A percentile compares a stretch with the other conserved stretches of the same genome.
These are phyloP conservation scores for Varanus komodoensis DNA, from an alignment of 2,113 vertebrate genomes.

Conservation along the genomic window DNA sequence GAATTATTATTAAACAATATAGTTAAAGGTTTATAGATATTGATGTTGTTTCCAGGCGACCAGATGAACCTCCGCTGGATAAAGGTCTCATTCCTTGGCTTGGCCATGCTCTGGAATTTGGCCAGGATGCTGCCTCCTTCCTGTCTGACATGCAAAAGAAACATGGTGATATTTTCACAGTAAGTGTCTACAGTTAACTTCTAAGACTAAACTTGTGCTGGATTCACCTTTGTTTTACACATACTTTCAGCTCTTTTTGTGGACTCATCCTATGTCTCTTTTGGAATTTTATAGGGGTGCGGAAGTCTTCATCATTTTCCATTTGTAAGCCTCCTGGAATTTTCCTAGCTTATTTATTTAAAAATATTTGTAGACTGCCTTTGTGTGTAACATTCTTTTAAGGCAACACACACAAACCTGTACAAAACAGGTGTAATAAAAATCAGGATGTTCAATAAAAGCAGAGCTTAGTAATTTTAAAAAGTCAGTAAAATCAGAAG, in stretches of 20 bases:
- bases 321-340: neutral
- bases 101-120: conserved; percentile 88
- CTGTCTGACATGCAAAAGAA: conserved; percentile 86
- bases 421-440: no score
- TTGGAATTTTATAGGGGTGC: neutral
- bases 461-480: no score
- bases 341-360: neutral
- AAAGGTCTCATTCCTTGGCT: conserved; percentile 86
- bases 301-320: neutral
- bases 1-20: neutral
- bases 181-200: conserved; percentile 64
- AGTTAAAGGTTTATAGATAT: neutral
- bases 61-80: conserved; percentile 86
- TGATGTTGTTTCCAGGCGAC: conserved; percentile 72
- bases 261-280: neutral
- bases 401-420: no score
- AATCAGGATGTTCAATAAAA: no score
- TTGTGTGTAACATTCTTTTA: no score
- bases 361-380: no score
- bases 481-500: no score
- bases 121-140: conserved; percentile 86
- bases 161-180: conserved; percentile 89
- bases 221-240: no score
- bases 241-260: neutral
- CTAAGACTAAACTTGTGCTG: neutral